Evolutionary conservation across 2,888 invertebrate species (phyloP), one percentile per base, ranked within the genome.

Genomic region (Tinea pellionella): DNA sequence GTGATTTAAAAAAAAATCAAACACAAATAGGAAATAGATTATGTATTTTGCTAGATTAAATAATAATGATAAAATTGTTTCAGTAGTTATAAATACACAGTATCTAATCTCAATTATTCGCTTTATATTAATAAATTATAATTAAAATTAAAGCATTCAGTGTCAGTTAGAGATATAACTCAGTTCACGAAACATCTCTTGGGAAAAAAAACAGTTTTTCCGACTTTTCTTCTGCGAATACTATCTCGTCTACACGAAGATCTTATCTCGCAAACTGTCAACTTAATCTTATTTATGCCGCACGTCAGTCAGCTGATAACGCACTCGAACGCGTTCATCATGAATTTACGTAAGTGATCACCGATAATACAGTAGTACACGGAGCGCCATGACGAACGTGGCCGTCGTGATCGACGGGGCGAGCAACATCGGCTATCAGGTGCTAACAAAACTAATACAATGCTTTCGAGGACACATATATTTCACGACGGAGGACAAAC

Each of bases 401-500:
- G 85, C 85, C 64, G 69, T 87, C 19, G 79, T 87, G 2, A 76
- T 87, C 13, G 83, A 81, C 61, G 87, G 85, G 55, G 73, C 78
- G 61, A 80, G 79, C 66, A 86, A 85, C 67, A 70, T 86, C 60
- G 87, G 86, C 62, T 85, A 79, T 62, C 81, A 84, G 69, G 80
- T 86, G 0, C 65, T 86, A 1, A 83, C 73, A 63, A 77, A 75
- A 68, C 74, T 87, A 0, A 68, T 69, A 29, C 70, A 74, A 63
- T 66, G 67, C 2, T 82, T 81, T 70, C 63, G 75, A 61, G 80
- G 81, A 41, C 84, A 80, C 66, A 79, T 87, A 60, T 87, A 86
- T 67, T 86, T 81, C 65, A 87, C 86, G 0, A 74, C 84, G 0
- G 85, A 86, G 68, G 82, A 85, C 41, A 79, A 81, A 60, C 67